Percentiles rank a stretch among this genome's conserved stretches.
These are phyloP conservation scores for Hypomesus transpacificus DNA, from an alignment of 2,113 vertebrate genomes.

Conservation along the genomic window DNA sequence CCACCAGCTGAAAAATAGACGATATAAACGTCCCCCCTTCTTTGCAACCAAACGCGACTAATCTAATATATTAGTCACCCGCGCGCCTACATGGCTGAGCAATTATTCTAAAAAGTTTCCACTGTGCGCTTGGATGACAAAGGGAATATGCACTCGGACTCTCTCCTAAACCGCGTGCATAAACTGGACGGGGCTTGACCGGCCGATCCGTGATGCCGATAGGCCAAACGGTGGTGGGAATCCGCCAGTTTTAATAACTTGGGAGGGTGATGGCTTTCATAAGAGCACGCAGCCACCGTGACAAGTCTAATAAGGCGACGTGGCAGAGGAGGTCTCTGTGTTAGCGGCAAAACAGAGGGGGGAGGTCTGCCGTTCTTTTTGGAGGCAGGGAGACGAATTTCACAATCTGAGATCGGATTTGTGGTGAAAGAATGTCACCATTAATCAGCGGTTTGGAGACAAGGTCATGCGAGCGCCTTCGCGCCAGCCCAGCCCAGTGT, in stretches of 20 bases:
- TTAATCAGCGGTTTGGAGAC: constrained; percentile 88
- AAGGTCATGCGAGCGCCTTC: constrained; percentile 73
- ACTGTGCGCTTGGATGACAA: constrained; percentile 58
- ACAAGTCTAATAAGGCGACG: constrained; percentile 85
- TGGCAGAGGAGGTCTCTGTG: constrained; percentile 85
- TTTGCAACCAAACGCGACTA: constrained; percentile 61
- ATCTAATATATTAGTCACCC: constrained; percentile 78
- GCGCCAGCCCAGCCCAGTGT: constrained; percentile 64
- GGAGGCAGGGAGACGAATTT: constrained; percentile 78
- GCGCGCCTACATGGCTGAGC: constrained; percentile 68
- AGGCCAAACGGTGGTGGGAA: constrained; percentile 77
- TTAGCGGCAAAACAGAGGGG: constrained; percentile 86
- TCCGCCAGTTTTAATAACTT: constrained; percentile 78
- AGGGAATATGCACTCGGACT: constrained; percentile 70
- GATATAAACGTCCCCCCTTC: constrained; percentile 44
- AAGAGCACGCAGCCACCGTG: constrained; percentile 84
- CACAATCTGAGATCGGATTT: constrained; percentile 92
- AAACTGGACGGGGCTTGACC: constrained; percentile 63
- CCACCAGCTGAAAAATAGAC: constrained; percentile 54
- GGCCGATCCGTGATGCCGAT: constrained; percentile 74
- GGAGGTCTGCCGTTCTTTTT: constrained; percentile 66
- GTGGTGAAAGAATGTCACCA: constrained; percentile 97
- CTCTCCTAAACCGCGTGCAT: constrained; percentile 32
- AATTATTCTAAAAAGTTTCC: constrained; percentile 80
- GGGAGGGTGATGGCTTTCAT: constrained; percentile 83